These are phyloP conservation scores for Menura novaehollandiae DNA, from an alignment of 2,113 vertebrate species.

Conservation along the genomic window DNA sequence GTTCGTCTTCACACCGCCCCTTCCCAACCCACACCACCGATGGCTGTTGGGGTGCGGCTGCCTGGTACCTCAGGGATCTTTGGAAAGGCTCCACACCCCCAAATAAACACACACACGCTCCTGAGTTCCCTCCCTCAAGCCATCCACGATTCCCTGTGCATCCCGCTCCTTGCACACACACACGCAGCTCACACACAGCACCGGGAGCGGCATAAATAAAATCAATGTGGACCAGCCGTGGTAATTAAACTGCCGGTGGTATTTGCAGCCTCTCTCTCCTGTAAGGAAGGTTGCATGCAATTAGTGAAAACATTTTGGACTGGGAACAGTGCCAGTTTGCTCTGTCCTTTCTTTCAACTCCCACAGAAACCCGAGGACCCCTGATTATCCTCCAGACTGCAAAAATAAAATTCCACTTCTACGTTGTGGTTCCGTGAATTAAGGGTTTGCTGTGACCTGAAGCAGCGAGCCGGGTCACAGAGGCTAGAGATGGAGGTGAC, in stretches of 20 bases:
- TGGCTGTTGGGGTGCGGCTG: rapidly evolving
- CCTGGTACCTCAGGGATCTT: rapidly evolving
- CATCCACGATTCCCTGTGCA: background rate
- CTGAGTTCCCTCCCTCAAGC: background rate
- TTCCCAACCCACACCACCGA: background rate
- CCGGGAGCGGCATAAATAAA: constrained; percentile 16
- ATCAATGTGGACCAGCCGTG: constrained; percentile 17
- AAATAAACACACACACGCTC: background rate
- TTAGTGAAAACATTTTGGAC: constrained; percentile 62
- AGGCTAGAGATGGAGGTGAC: background rate
- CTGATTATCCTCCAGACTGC: constrained; percentile 6
- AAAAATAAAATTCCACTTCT: background rate
- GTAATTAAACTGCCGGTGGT: constrained; percentile 44
- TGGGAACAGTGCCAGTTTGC: constrained; percentile 52
- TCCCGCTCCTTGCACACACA: background rate
- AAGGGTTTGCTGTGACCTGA: background rate
- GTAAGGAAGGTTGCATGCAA: constrained; percentile 52
- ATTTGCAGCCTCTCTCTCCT: constrained; percentile 20
- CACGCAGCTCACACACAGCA: background rate
- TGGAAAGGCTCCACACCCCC: background rate
- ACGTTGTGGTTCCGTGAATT: background rate
- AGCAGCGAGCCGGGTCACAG: rapidly evolving
- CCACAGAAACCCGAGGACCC: constrained; percentile 45
- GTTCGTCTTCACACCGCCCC: rapidly evolving
- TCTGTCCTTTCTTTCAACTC: constrained; percentile 65